A percentile compares a stretch with the other conserved stretches of the same genome.
Evolutionary conservation across 1,140 invertebrate species (phyloP).

Genomic region (Euura saliciscinereae): DNA sequence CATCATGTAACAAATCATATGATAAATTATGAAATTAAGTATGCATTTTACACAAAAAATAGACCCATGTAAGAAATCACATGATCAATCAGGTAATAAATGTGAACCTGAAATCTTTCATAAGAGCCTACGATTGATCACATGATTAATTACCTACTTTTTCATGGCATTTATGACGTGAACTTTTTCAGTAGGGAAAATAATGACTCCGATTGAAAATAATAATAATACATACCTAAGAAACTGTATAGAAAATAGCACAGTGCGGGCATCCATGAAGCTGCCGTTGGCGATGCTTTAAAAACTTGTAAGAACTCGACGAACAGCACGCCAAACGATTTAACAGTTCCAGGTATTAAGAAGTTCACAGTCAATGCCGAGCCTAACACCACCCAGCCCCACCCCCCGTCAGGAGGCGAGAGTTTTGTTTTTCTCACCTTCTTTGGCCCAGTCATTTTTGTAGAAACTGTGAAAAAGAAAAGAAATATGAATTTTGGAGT

Average conservation of each 20-base stretch:
- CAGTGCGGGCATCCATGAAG: conserved; percentile 79
- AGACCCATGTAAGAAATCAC: no score
- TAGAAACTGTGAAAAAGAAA: no score
- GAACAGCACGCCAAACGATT: conserved; percentile 83
- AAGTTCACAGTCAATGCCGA: conserved; percentile 80
- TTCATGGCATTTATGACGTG: no score
- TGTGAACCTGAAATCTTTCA: no score
- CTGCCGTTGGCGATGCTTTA: conserved; percentile 70
- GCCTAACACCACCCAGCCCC: conserved; percentile 81
- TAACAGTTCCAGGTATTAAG: conserved; percentile 80
- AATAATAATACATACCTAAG: conserved; percentile 64
- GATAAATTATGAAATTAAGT: no score
- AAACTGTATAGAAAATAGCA: conserved; percentile 86
- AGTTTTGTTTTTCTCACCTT: conserved; percentile 54
- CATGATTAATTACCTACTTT: no score
- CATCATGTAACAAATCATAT: no score
- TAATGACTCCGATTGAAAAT: neutral
- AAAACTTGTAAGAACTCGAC: conserved; percentile 81
- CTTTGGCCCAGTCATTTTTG: conserved; percentile 11
- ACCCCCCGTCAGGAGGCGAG: conserved; percentile 71
- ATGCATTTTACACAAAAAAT: no score
- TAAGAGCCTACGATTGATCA: no score
- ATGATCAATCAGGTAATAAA: neutral
- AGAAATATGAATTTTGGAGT: no score
- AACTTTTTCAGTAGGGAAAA: conserved; percentile 7